Conservation (phyloP, 2,113 vertebrate species). For the Triplophysa dalaica region DNA sequence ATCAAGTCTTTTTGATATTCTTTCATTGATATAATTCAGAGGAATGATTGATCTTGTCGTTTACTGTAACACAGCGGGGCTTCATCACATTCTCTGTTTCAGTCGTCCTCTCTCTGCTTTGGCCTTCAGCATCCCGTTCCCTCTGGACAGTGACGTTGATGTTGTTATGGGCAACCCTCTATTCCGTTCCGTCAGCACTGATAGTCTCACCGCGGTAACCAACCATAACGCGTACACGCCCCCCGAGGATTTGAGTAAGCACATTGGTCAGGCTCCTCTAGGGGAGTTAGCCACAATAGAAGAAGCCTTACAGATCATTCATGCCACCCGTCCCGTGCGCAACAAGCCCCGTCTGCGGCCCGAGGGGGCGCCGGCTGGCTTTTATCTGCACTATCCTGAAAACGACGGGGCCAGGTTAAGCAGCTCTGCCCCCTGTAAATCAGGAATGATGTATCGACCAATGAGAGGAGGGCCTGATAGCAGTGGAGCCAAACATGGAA, state of each 20-base stretch:
- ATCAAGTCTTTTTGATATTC: not conserved
- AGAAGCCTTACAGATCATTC: constrained; percentile 82
- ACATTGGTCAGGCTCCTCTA: constrained; percentile 57
- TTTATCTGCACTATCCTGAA: constrained; percentile 83
- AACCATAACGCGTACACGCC: constrained; percentile 66
- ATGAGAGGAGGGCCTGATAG: constrained; percentile 50
- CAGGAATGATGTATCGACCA: constrained; percentile 65
- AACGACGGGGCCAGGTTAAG: constrained; percentile 65
- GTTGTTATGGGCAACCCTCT: constrained; percentile 91
- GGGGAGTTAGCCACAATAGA: constrained; percentile 85
- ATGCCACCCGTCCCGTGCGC: constrained; percentile 53
- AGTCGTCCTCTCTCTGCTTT: constrained; percentile 88
- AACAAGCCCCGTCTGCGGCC: constrained; percentile 79
- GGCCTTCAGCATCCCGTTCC: constrained; percentile 93
- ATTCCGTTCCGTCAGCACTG: constrained; percentile 83
- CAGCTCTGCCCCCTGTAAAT: constrained; percentile 73
- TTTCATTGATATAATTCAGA: not conserved
- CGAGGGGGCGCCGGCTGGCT: constrained; percentile 85
- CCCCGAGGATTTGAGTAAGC: constrained; percentile 74
- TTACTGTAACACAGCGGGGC: not conserved
- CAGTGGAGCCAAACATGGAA: constrained; percentile 53
- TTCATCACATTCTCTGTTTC: constrained; percentile 41
- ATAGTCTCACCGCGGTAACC: constrained; percentile 77
- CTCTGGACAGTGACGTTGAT: constrained; percentile 93
- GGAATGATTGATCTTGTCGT: not conserved